Base-by-base conservation (phyloP, 2,888 invertebrate genomes). In the Apocheima hispidaria region DNA sequence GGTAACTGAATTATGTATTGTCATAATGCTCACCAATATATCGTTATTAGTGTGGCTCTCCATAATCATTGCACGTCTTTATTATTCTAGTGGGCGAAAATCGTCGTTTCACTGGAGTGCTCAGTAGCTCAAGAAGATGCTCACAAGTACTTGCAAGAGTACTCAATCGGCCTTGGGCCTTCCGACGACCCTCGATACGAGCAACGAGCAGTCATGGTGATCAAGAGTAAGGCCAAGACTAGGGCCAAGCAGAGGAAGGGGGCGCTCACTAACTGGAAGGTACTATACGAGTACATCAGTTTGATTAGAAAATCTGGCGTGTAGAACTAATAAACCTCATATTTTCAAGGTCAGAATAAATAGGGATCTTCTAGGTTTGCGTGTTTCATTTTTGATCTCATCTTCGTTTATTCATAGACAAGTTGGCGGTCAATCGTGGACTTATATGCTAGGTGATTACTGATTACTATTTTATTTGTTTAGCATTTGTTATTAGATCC, bases 181-280 rank as follows among this genome's bases (percentile, higher is more conserved):
- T 95, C 96, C 0, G 97, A 97, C 70, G 96, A 97, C 82, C 96
- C 97, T 0, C 94, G 96, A 0, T 96, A 96, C 60, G 98, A 98
- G 84, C 96, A 97, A 72, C 93, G 99, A 38, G 99, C 98, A 0
- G 97, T 99, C 2, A 98, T 99, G 97, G 98, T 99, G 55, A 99
- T 99, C 84, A 99, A 99, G 91, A 97, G 97, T 71, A 98, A 99
- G 80, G 97, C 96, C 68, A 99, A 99, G 88, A 99, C 99, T 0
- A 94, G 98, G 66, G 99, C 99, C 0, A 97, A 97, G 78, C 99
- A 99, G 88, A 94, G 99, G 65, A 99, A 99, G 84, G 98, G 98
- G 0, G 99, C 99, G 2, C 95, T 99, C 1, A 93, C 96, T 52
- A 99, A 99, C 84, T 99, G 99, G 99, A 99, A 99, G 96, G 99